Percentiles rank a stretch among this genome's conserved stretches.
These are phyloP conservation scores for Tenebrosternarchus preto DNA, from an alignment of 2,113 vertebrate genomes.

Conservation along the genomic window DNA sequence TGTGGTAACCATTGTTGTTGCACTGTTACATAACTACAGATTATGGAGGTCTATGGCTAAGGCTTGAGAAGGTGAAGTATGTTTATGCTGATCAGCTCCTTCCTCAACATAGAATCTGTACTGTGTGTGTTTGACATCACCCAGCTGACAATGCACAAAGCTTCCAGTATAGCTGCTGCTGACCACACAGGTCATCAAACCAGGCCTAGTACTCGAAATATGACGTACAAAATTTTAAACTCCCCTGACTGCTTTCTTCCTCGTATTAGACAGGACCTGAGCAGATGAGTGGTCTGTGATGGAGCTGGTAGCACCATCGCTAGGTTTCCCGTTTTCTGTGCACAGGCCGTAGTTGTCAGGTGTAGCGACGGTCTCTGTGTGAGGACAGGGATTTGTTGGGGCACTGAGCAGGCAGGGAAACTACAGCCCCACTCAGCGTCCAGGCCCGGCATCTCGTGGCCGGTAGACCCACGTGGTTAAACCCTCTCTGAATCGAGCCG, in stretches of 20 bases:
- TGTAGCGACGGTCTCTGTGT: too few relatives aligned
- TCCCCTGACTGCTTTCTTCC: too few relatives aligned
- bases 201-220: too few relatives aligned
- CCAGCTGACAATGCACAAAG: not conserved
- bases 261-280: too few relatives aligned
- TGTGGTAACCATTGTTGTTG: constrained; percentile 6
- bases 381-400: constrained; percentile 27
- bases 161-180: not conserved
- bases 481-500: constrained; percentile 26
- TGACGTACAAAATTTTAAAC: too few relatives aligned
- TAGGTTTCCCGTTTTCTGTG: constrained; percentile 25
- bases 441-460: not conserved
- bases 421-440: too few relatives aligned
- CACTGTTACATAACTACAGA: constrained; percentile 27
- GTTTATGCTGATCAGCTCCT: constrained; percentile 42
- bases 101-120: constrained; percentile 35
- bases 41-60: constrained; percentile 37
- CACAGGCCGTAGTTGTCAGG: too few relatives aligned
- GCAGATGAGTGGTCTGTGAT: too few relatives aligned
- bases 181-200: too few relatives aligned
- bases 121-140: constrained; percentile 15
- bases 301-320: too few relatives aligned
- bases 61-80: constrained; percentile 4
- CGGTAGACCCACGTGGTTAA: constrained; percentile 15
- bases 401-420: constrained; percentile 2